Conservation (phyloP, 2,797 vertebrate species). For the Antrozous pallidus region DNA sequence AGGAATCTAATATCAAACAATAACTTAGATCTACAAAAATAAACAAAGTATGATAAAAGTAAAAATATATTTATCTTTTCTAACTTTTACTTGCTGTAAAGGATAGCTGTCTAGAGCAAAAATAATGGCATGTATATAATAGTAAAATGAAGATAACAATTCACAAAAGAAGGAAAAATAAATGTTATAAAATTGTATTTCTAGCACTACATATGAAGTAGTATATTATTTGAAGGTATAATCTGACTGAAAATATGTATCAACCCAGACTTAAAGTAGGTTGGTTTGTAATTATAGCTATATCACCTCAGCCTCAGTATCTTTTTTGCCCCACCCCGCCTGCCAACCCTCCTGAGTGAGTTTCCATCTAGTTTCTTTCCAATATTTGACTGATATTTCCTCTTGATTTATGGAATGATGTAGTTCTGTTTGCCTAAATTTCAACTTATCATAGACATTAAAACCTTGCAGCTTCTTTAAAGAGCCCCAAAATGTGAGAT, state of each 20-base stretch:
- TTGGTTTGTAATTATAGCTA: background rate
- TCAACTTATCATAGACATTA: background rate
- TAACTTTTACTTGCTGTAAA: background rate
- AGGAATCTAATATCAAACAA: background rate
- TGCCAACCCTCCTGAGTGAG: background rate
- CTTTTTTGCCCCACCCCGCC: background rate
- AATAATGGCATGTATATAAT: background rate
- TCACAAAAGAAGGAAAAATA: background rate
- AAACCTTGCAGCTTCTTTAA: background rate
- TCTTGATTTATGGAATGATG: background rate
- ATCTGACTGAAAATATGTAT: background rate
- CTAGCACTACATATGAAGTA: background rate
- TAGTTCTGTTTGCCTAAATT: background rate
- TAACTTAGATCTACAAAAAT: background rate
- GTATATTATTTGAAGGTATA: background rate
- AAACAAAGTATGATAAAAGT: background rate
- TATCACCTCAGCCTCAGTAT: background rate
- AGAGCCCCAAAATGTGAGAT: background rate
- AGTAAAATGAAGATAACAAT: background rate
- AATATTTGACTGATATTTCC: background rate
- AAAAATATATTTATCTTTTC: background rate
- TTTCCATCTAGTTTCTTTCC: background rate
- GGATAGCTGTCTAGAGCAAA: background rate
- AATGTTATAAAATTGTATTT: background rate
- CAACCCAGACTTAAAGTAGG: background rate